Conservation (phyloP, 2,888 invertebrate genomes). For the Synanthedon myopaeformis region DNA sequence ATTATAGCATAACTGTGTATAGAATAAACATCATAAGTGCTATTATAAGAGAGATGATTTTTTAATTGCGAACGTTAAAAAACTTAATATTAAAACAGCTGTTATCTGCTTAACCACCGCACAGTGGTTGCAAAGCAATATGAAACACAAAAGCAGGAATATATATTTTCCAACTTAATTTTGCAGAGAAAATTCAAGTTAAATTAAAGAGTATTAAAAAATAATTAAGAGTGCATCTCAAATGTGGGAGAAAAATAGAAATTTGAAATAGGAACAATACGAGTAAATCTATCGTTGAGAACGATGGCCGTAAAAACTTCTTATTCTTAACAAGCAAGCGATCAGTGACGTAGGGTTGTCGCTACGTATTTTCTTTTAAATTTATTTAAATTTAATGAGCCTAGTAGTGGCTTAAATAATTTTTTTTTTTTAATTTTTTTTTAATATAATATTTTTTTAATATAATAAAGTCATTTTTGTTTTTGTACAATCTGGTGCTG, state of each 20-base stretch:
- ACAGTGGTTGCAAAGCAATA: not conserved
- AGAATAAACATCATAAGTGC: too few species aligned
- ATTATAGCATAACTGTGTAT: too few species aligned
- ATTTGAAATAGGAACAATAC: slow-evolving; percentile 18
- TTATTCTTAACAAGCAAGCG: slow-evolving; percentile 26
- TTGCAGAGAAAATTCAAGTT: not conserved
- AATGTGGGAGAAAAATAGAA: not conserved
- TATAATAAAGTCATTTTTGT: too few species aligned
- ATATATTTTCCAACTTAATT: not conserved
- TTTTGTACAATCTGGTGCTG: too few species aligned
- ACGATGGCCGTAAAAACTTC: slow-evolving; percentile 30
- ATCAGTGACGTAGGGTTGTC: slow-evolving; percentile 23
- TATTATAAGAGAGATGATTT: too few species aligned
- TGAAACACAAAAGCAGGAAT: not conserved
- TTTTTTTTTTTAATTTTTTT: too few species aligned
- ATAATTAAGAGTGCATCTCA: not conserved
- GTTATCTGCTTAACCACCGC: too few species aligned
- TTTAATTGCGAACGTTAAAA: too few species aligned
- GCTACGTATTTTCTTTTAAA: not conserved
- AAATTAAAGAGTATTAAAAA: not conserved
- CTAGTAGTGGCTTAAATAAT: too few species aligned
- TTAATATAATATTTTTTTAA: too few species aligned
- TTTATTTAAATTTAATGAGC: not conserved
- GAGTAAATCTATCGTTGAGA: slow-evolving; percentile 25
- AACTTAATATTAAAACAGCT: too few species aligned